Evolutionary conservation across 2,888 invertebrate species (phyloP), one percentile per base, ranked within the genome.

Genomic region (Danaus chrysippus): DNA sequence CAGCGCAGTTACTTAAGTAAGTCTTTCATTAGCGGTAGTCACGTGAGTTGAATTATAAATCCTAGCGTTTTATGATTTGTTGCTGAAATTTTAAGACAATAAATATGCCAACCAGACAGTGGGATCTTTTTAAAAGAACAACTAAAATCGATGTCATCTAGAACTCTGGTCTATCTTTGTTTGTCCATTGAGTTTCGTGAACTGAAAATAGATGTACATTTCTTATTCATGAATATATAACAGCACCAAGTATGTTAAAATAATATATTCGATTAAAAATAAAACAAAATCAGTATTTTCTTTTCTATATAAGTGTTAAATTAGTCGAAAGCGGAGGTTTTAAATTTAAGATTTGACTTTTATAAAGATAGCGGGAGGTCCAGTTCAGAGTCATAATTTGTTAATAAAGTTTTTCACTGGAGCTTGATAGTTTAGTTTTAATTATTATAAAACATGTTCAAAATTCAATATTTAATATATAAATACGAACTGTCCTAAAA

Each of bases 21-120:
- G 88, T 83, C 86, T 87, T 88, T 90, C 89, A 88, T 90, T 91
- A 90, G 87, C 82, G 83, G 77, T 78, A 77, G 76, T 79, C 86
- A 82, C 90, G 89, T 87, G 90, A 79, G 74, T 65, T 71, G 89
- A 88, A 90, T 90, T 78, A 78, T 79, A 84, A 85, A 73, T 70
- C 69, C 59, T 65, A 57, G 71, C 76, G 72, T 79, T 84, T 82
- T 79, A 77, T 78, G 81, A 34, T 34, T 34, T 34, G 23, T 34
- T 34, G 23, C 6, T 34, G 23, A 34, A 34, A 34, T 43, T 10
- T 43, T 3, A 10, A 43, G 43, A 43, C 1, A 43, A 43, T n/a
- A n/a, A 5, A 11, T 5, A 43, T n/a, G n/a, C 43, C 43, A 43
- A n/a, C 1, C 12, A n/a, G 43, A 43, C 12, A 5, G 43, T n/a